Evolutionary conservation across 2,888 invertebrate species (phyloP).

Genomic region (Troides helena): DNA sequence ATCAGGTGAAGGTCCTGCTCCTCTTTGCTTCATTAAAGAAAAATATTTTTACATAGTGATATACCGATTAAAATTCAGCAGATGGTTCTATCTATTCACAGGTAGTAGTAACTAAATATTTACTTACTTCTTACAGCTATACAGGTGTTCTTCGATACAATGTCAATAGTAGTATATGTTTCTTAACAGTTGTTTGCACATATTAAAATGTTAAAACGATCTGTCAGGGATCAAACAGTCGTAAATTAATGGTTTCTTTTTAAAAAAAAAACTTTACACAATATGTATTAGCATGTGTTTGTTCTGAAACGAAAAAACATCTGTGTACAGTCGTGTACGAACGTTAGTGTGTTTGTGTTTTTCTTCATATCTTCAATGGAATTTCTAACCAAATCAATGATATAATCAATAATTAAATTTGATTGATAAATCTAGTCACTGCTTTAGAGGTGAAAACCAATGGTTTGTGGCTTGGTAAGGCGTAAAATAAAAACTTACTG

Average conservation of each 20-base stretch:
- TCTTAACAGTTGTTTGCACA: slow-evolving; percentile 20
- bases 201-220: slow-evolving; percentile 28
- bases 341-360: slow-evolving; percentile 12
- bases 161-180: no score
- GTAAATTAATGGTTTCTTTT: slow-evolving; percentile 50
- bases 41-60: no score
- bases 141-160: no score
- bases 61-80: no score
- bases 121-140: no score
- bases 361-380: no score
- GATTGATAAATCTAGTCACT: background rate
- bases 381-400: no score
- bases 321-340: slow-evolving; percentile 45
- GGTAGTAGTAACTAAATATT: no score
- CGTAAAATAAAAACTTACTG: slow-evolving; percentile 4
- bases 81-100: no score
- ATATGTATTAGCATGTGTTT: slow-evolving; percentile 52
- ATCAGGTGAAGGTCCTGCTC: no score
- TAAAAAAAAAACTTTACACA: slow-evolving; percentile 47
- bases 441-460: background rate
- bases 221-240: slow-evolving; percentile 44
- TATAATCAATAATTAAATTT: no score
- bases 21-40: no score
- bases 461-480: slow-evolving; percentile 12
- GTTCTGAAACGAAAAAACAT: slow-evolving; percentile 49